Base-by-base conservation (phyloP, 2,113 vertebrate genomes). In the Camelus bactrianus region DNA sequence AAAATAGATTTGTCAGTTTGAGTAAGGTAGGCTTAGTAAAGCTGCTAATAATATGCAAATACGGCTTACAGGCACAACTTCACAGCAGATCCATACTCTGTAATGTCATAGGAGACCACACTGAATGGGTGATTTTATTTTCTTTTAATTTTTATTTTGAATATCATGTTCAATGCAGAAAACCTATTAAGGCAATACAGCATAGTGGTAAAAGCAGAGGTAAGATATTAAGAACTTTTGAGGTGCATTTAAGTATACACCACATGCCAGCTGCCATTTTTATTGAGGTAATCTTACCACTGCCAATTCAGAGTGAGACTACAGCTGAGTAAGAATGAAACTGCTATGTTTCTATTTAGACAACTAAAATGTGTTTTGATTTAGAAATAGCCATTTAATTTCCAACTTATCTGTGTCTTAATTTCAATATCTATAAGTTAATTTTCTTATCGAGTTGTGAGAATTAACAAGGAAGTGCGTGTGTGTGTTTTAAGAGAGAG, bases 31-130 rank as follows among this genome's bases (percentile, higher is more conserved):
- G 48, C 54, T 48, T 24, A 54, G 2, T 24, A 28, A 32, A 69
- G 48, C 42, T 38, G 28, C 46, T 19, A 7, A 0, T 69, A 17
- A 15, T 50, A 4, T 73, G 81, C 15, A 24, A 8, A 14, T 12
- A 22, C 10, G 30, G 30, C 20, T 52, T 54, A 1, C 1, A 0
- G 4, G 0, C 12, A 22, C 28, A 24, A 0, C 64, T 1, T 28
- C 35, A 24, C 16, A 75, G 46, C 10, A 46, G 46, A 56, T 0
- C 15, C 54, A 5, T 3, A 9, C 8, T 35, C 8, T 16, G 0
- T 69, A 9, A 10, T 81, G 67, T 52, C 46, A 90, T n/a, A 73
- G 76, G 50, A 85, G 67, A n/a, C 56, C 38, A 2, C 8, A 76
- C 8, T 9, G n/a, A 72, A 15, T 64, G 62, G 26, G 22, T 38